Evolutionary conservation across 2,888 invertebrate species (phyloP), one percentile per base, ranked within the genome.

Genomic region (Amiota minor): DNA sequence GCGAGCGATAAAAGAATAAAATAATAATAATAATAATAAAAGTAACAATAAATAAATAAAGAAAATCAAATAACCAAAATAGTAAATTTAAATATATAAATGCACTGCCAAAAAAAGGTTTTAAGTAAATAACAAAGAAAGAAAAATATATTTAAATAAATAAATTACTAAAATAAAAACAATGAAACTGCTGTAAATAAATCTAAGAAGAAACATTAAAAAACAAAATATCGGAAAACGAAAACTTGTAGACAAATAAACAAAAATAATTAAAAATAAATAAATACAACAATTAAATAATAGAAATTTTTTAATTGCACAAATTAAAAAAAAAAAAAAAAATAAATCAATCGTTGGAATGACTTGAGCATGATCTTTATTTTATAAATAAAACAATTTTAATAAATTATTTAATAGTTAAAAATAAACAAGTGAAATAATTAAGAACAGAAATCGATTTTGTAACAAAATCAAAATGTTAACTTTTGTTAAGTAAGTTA

Each of bases 101-200:
- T 88, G 87, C 87, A 88, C 87, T 88, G 87, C 87, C 87, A 88
- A 88, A 83, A 74, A 86, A 87, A 85, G 87, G 87, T 87, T 87
- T 87, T 86, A 85, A 82, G 80, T 79, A 81, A 82, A 80, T 74
- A 74, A 75, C 72, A 76, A 59, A 11, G 23, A 18, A 18, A 62
- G 70, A 73, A 73, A 76, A 71, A 62, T 76, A 72, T 77, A 77
- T 73, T 79, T 72, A 78, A 70, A 72, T 70, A 70, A 55, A 70
- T 70, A 72, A 56, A 64, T 47, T 75, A 18, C 47, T 75, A 74
- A 75, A 73, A 74, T 75, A 53, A 62, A 67, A 75, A 77, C 74
- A 35, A 53, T 73, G 77, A 76, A 78, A 84, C 84, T 85, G 83
- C 84, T 83, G 83, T 83, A 83, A 82, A 83, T 83, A 83, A 82